Conservation (phyloP, 2,888 invertebrate species). For the Anticlea derivata region DNA sequence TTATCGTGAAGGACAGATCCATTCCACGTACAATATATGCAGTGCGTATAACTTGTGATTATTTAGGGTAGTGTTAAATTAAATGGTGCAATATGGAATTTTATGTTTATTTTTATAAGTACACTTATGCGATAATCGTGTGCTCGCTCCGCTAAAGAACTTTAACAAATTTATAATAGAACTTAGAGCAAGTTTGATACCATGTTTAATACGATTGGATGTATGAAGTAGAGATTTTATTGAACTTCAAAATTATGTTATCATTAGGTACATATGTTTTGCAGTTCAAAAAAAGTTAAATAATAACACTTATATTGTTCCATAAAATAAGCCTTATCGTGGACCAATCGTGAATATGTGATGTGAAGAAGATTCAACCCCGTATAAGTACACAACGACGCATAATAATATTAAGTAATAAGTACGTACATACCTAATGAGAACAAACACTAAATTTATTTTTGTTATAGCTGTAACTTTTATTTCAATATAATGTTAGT, state of each 20-base stretch:
- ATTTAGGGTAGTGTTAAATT: constrained; percentile 50
- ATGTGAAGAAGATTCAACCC: constrained; percentile 38
- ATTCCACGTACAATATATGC: constrained; percentile 71
- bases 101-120: constrained; percentile 26
- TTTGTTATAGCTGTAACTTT: constrained; percentile 31
- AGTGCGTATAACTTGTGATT: constrained; percentile 53
- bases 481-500: constrained; percentile 28
- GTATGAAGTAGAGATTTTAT: constrained; percentile 18
- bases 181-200: constrained; percentile 12
- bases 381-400: constrained; percentile 46
- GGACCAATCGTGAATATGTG: constrained; percentile 72
- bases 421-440: constrained; percentile 39
- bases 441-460: constrained; percentile 35
- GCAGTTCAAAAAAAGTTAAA: constrained; percentile 30
- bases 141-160: constrained; percentile 38
- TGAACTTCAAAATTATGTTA: constrained; percentile 23
- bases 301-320: constrained; percentile 40
- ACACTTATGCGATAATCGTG: constrained; percentile 14
- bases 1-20: constrained; percentile 56
- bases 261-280: constrained; percentile 8
- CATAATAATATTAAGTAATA: constrained; percentile 37
- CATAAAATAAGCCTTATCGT: constrained; percentile 67
- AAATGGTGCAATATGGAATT: constrained; percentile 58
- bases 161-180: constrained; percentile 39
- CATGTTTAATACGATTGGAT: constrained; percentile 23